Evolutionary conservation across 2,888 invertebrate genomes (phyloP), one percentile per base, ranked within the genome.

Genomic region (Tenthredo livida): DNA sequence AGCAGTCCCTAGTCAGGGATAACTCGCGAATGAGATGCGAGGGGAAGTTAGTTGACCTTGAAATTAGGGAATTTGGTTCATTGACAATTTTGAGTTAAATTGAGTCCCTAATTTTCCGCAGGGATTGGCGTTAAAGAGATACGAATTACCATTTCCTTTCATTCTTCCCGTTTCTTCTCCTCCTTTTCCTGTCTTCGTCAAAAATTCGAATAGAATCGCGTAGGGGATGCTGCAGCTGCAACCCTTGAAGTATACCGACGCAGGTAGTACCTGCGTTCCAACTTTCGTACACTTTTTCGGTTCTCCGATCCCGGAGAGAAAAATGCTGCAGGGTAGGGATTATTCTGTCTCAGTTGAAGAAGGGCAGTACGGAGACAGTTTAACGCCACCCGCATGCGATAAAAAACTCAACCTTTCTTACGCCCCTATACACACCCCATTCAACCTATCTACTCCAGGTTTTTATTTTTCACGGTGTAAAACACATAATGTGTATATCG

Each of bases 41-140:
- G 25, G 80, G n/a, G 80, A 61, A 61, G 80, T 58, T 37, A 80
- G 80, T 80, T 80, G 80, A 80, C 58, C 80, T 61, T 80, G 40
- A 80, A 80, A 80, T 80, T 80, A 40, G 80, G 58, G 61, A 80
- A 58, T 80, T 80, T 58, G 17, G 80, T 80, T 61, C 37, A 43
- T 80, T 61, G 80, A 37, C 80, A 61, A 61, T 80, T 61, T 54
- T 54, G 50, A 50, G 50, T 77, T 21, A 37, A 61, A 61, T 58
- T 80, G n/a, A 54, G 29, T 54, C 77, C 77, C 25, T 25, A 47
- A 77, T 54, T 54, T 54, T 54, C 21, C 54, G 50, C 33, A 43
- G n/a, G 43, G 72, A 73, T 73, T 21, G 72, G 43, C 40, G 72
- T 43, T 43, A 21, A 43, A 43, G 40, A 43, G 72, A 73, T n/a